Base-by-base conservation (phyloP, 2,797 vertebrate genomes). In the Mus caroli region DNA sequence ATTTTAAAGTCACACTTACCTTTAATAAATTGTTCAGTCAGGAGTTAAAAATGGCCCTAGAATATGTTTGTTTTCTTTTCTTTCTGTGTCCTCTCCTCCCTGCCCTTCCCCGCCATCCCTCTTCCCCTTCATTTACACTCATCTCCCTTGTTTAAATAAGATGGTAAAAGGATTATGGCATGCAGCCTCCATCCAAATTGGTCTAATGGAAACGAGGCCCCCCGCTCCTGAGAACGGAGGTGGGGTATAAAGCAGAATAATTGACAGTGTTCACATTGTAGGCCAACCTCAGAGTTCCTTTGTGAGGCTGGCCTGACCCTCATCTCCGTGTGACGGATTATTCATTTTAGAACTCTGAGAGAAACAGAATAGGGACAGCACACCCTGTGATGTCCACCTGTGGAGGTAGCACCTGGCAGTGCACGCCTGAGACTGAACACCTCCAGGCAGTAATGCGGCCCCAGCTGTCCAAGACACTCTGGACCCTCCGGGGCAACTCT, bases 191-290 rank as follows among this genome's bases (percentile, higher is more conserved):
- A 69, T 87, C 90, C 90, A 96, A 97, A 94, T 80, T 90, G 95
- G 92, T 69, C 96, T 97, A 95, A 95, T 96, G 96, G 97, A 92
- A 86, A 60, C 9, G 60, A 95, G 52, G 88, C 60, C 46, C 46
- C 80, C 89, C n/a, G 91, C 78, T 56, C 60, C 82, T 67, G 89
- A 93, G 92, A 80, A 94, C 40, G 64, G 3, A 92, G 90, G 92
- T 37, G 88, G 94, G 73, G 54, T 90, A 83, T 87, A 88, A 88
- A 97, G 79, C 75, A 86, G 90, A 88, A n/a, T 95, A 93, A 94
- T 90, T 83, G 97, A 97, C 95, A 95, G 93, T 95, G 82, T 97
- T 92, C 62, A 46, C 94, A 69, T 75, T 43, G 73, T 90, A 96
- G 91, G 75, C 80, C 91, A 97, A 82, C 77, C 96, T 96, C 91